These are phyloP conservation scores for Drosophila jambulina DNA, from an alignment of 1,140 invertebrate species.

Conservation along the genomic window DNA sequence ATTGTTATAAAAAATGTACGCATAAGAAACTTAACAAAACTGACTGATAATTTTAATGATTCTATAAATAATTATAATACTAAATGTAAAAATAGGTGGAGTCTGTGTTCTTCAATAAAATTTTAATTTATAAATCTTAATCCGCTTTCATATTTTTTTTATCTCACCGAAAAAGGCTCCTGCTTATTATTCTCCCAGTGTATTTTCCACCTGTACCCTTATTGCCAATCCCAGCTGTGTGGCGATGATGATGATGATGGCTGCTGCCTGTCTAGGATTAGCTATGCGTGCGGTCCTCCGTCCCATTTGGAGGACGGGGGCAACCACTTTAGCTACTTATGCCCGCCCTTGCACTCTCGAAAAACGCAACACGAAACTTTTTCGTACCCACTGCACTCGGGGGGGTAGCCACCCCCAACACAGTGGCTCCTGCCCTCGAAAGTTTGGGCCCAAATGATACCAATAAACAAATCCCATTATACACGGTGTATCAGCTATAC, in stretches of 20 bases:
- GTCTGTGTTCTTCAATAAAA: neutral
- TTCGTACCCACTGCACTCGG: slow-evolving; percentile 21
- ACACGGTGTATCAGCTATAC: slow-evolving; percentile 85
- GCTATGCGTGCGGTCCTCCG: slow-evolving; percentile 52
- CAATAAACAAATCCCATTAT: slow-evolving; percentile 85
- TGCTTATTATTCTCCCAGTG: neutral
- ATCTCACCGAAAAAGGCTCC: neutral
- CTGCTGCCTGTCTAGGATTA: slow-evolving; percentile 67
- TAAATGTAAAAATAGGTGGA: too few species aligned
- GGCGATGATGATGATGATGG: slow-evolving; percentile 45
- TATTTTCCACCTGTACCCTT: slow-evolving; percentile 17
- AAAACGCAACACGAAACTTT: slow-evolving; percentile 81
- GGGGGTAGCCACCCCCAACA: slow-evolving; percentile 4
- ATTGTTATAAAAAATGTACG: too few species aligned
- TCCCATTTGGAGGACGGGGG: slow-evolving; percentile 11
- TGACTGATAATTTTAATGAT: too few species aligned
- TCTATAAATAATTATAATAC: too few species aligned
- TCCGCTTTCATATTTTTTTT: neutral
- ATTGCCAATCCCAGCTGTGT: slow-evolving; percentile 56
- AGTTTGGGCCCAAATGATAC: slow-evolving; percentile 82
- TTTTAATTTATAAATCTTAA: neutral
- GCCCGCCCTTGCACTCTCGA: slow-evolving; percentile 61
- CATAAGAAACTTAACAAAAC: too few species aligned
- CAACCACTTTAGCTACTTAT: slow-evolving; percentile 74
- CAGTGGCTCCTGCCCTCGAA: slow-evolving; percentile 25